These are phyloP conservation scores for Zelostemma sp. DNA, from an alignment of 1,140 invertebrate species.

Conservation along the genomic window DNA sequence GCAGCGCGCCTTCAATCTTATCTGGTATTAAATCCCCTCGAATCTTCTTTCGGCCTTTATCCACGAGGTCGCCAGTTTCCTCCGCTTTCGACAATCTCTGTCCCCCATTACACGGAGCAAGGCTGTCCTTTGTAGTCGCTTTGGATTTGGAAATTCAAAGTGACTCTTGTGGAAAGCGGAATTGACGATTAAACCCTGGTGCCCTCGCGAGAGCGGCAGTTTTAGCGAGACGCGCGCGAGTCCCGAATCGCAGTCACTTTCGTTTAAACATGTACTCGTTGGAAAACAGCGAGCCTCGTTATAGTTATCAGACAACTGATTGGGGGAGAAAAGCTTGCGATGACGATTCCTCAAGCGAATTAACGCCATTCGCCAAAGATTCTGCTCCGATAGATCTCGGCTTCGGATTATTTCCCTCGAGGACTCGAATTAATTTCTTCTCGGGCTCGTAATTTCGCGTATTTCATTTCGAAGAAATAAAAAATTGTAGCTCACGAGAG, in stretches of 20 bases:
- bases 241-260: conserved; percentile 11
- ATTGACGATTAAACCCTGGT: too few species aligned
- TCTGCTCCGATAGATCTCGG: not conserved
- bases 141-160: conserved; percentile 7
- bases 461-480: not conserved
- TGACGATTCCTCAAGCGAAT: conserved; percentile 23
- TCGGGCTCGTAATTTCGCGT: not conserved
- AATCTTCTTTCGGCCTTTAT: conserved; percentile 30
- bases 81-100: conserved; percentile 7
- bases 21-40: conserved; percentile 65
- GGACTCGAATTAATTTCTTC: conserved; percentile 8
- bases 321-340: too few species aligned
- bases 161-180: conserved; percentile 38
- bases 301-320: too few species aligned
- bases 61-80: not conserved
- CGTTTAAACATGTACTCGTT: conserved; percentile 30
- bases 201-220: too few species aligned
- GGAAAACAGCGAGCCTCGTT: too few species aligned
- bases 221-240: not conserved
- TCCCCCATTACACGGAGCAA: not conserved
- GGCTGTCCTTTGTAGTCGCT: not conserved
- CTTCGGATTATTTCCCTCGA: conserved; percentile 34
- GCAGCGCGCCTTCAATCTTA: conserved; percentile 57
- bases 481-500: not conserved
- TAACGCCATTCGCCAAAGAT: conserved; percentile 16